Evolutionary conservation across 92 coral and sea anemone species (phyloP).

Genomic region (Desmophyllum pertusum): DNA sequence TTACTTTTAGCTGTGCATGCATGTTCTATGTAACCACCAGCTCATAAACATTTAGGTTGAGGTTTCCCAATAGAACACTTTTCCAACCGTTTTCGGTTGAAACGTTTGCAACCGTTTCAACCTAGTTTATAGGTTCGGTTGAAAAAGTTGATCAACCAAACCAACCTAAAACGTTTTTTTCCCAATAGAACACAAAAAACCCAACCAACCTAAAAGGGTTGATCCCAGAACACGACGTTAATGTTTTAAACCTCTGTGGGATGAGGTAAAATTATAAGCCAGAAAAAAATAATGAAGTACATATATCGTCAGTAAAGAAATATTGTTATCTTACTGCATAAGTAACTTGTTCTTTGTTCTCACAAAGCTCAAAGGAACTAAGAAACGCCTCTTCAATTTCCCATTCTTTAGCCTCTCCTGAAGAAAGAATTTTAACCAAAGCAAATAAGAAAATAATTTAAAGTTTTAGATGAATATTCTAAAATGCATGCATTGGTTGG

Average conservation of each 20-base stretch:
- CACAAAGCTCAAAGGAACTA: constrained; percentile 83
- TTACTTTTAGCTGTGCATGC: background rate
- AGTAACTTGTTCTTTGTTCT: constrained; percentile 88
- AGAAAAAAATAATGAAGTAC: background rate
- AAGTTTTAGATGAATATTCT: background rate
- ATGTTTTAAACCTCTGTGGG: background rate
- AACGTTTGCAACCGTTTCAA: too few relatives aligned
- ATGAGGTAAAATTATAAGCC: background rate
- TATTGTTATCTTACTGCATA: constrained; percentile 72
- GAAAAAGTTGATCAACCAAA: too few relatives aligned
- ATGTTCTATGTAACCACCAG: too few relatives aligned
- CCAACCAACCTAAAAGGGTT: too few relatives aligned
- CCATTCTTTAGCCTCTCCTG: constrained; percentile 78
- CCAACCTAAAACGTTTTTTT: too few relatives aligned
- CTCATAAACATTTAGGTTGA: too few relatives aligned
- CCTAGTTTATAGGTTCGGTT: too few relatives aligned
- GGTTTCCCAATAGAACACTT: too few relatives aligned
- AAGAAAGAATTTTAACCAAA: background rate
- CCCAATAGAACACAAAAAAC: too few relatives aligned
- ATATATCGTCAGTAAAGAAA: background rate
- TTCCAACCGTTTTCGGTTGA: too few relatives aligned
- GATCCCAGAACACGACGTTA: too few relatives aligned
- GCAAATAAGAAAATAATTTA: background rate
- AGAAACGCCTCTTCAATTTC: constrained; percentile 80
- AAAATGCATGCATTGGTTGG: too few relatives aligned